Conservation (phyloP, 2,113 vertebrate genomes). For the Numenius arquata region DNA sequence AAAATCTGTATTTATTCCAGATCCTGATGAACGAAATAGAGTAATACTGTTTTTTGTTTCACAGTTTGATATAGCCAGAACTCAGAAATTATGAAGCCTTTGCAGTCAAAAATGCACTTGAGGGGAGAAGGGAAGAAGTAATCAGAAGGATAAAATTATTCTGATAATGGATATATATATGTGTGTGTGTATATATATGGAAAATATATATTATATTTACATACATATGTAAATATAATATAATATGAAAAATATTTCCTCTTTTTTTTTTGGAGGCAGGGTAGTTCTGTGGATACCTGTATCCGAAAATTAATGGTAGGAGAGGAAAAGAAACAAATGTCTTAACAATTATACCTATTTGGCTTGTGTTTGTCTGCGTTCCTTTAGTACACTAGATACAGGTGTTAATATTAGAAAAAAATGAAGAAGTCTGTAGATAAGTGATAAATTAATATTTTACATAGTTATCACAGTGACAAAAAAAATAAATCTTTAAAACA, state of each 20-base stretch:
- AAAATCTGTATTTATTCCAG: neutral
- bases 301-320: neutral
- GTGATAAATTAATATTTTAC: neutral
- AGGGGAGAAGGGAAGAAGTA: neutral
- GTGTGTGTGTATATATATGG: neutral
- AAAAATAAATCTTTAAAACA: neutral
- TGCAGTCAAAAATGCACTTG: neutral
- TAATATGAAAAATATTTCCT: neutral
- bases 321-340: neutral
- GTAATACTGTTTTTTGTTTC: neutral
- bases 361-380: neutral
- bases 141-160: neutral
- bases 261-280: too few species aligned
- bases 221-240: too few species aligned
- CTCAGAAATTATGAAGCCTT: neutral
- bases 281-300: neutral
- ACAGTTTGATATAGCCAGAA: neutral
- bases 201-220: too few species aligned
- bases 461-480: neutral
- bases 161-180: neutral
- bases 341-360: neutral
- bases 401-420: neutral
- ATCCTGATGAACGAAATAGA: neutral
- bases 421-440: neutral
- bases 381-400: neutral